Conservation (phyloP, 2,113 vertebrate genomes). For the Zootoca vivipara region DNA sequence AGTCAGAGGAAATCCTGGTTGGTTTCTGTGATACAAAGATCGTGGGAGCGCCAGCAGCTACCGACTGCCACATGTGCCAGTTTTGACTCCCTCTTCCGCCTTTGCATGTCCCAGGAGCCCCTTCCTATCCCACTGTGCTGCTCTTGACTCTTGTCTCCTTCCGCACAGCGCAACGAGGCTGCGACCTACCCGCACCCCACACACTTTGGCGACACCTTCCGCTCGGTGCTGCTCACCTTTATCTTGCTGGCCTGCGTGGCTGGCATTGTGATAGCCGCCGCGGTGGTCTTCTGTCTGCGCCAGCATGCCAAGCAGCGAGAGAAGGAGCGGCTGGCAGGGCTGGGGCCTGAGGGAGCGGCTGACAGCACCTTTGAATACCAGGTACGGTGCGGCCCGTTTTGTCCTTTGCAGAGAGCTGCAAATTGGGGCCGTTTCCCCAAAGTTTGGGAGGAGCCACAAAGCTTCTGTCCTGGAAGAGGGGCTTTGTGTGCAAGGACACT, state of each 20-base stretch:
- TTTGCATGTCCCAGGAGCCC: accelerated
- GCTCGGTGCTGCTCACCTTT: conserved; percentile 86
- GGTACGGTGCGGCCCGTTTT: conserved; percentile 69
- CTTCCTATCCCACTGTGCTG: neutral
- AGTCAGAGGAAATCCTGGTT: neutral
- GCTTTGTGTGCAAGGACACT: neutral
- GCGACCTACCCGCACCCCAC: conserved; percentile 78
- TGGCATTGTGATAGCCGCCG: conserved; percentile 83
- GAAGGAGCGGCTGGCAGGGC: conserved; percentile 86
- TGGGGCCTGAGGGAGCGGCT: conserved; percentile 92
- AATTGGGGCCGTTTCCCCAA: neutral
- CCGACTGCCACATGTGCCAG: neutral
- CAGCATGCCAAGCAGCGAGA: conserved; percentile 87
- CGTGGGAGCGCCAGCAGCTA: neutral
- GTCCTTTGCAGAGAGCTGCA: neutral
- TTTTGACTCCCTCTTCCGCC: neutral
- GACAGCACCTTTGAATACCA: conserved; percentile 96
- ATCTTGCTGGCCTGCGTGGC: conserved; percentile 89
- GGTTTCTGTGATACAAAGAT: neutral
- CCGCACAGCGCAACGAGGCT: conserved; percentile 79
- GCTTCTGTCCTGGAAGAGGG: neutral
- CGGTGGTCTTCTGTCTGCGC: conserved; percentile 83
- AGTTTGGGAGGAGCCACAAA: no score
- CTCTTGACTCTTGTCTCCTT: neutral
- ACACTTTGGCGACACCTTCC: conserved; percentile 80